These are phyloP conservation scores for Subacronicta megacephala DNA, from an alignment of 2,888 invertebrate species.

Conservation along the genomic window DNA sequence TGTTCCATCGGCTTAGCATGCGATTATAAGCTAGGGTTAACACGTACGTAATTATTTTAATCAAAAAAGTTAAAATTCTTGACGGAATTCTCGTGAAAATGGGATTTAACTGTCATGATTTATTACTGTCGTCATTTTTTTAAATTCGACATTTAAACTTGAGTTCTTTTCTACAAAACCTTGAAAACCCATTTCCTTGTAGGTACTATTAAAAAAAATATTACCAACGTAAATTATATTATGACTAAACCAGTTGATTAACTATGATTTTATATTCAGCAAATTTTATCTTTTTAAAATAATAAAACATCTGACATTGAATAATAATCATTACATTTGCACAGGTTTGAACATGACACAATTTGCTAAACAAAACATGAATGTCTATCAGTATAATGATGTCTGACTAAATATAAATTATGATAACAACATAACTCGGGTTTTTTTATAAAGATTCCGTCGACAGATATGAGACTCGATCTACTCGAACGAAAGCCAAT, in stretches of 20 bases:
- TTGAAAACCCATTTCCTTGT: slow-evolving; percentile 1
- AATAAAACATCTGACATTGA: slow-evolving; percentile 15
- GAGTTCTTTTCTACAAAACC: too few relatives aligned
- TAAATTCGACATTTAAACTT: too few relatives aligned
- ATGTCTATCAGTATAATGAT: too few relatives aligned
- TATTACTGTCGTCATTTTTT: too few relatives aligned
- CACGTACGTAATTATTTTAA: slow-evolving; percentile 21
- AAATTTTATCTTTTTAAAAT: slow-evolving; percentile 9
- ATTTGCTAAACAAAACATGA: not conserved
- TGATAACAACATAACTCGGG: too few relatives aligned
- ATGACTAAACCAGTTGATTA: not conserved
- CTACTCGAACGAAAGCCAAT: too few relatives aligned
- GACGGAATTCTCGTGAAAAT: not conserved
- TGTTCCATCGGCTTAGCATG: slow-evolving; percentile 54
- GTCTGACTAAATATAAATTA: too few relatives aligned
- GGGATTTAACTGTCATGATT: not conserved
- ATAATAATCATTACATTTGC: slow-evolving; percentile 21
- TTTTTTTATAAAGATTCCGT: too few relatives aligned
- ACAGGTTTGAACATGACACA: slow-evolving; percentile 16
- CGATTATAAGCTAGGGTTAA: slow-evolving; percentile 50
- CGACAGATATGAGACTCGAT: too few relatives aligned
- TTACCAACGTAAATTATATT: not conserved
- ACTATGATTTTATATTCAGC: not conserved
- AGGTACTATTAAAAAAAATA: not conserved
- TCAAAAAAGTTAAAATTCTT: not conserved